Percentiles rank a stretch among this genome's conserved stretches.
These are phyloP conservation scores for Drosophila subobscura DNA, from an alignment of 1,140 invertebrate genomes.

Conservation along the genomic window DNA sequence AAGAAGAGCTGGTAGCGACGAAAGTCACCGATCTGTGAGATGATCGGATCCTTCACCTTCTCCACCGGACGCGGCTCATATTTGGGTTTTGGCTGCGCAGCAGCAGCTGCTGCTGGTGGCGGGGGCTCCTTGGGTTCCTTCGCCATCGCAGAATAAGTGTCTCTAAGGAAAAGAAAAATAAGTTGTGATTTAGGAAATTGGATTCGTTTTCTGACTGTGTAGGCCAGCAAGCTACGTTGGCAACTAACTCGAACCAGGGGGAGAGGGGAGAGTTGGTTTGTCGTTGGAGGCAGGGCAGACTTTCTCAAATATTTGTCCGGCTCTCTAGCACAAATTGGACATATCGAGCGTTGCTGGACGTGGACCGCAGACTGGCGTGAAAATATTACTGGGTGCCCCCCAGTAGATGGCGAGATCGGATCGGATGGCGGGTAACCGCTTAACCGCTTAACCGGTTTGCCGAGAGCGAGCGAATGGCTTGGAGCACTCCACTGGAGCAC, in stretches of 20 bases:
- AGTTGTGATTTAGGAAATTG: not conserved
- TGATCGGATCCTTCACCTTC: conserved; percentile 55
- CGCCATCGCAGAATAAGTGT: too few relatives aligned
- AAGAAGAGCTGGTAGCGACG: conserved; percentile 89
- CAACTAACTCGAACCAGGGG: not conserved
- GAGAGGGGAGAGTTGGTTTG: not conserved
- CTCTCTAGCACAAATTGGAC: conserved; percentile 32
- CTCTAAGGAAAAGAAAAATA: not conserved
- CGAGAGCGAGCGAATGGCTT: conserved; percentile 15
- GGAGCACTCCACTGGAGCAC: conserved; percentile 11
- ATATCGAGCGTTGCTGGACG: conserved; percentile 32
- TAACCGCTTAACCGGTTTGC: conserved; percentile 40
- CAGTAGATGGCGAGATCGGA: conserved; percentile 21
- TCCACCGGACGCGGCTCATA: conserved; percentile 19
- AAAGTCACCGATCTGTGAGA: conserved; percentile 86
- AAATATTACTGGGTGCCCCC: conserved; percentile 28
- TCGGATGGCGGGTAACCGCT: too few relatives aligned
- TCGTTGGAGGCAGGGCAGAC: conserved; percentile 8
- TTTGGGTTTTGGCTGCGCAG: not conserved
- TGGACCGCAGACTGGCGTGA: conserved; percentile 49
- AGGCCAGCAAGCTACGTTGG: not conserved
- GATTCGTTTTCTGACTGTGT: not conserved
- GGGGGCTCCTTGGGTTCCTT: not conserved
- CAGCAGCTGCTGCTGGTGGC: not conserved
- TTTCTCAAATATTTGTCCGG: conserved; percentile 48